These are phyloP conservation scores for Drosophila pullipes DNA, from an alignment of 2,888 invertebrate genomes.

Conservation along the genomic window DNA sequence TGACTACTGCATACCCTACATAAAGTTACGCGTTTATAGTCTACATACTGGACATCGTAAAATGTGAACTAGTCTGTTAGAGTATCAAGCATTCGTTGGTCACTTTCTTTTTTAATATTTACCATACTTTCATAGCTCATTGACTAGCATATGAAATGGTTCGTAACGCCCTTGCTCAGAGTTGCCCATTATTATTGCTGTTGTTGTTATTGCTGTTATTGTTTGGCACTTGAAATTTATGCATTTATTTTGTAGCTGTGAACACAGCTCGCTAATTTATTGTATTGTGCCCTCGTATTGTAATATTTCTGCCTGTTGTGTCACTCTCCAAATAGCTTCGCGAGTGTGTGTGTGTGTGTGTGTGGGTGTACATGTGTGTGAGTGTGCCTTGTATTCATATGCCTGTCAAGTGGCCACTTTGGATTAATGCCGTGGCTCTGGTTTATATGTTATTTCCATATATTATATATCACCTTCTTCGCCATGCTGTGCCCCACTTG, in stretches of 20 bases:
- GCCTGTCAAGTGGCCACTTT: slow-evolving; percentile 64
- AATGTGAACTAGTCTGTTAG: background rate
- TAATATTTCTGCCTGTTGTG: slow-evolving; percentile 62
- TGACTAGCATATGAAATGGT: slow-evolving; percentile 68
- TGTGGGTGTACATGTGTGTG: slow-evolving; percentile 1
- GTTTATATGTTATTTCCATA: slow-evolving; percentile 27
- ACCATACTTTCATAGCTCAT: slow-evolving; percentile 77
- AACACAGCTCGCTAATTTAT: slow-evolving; percentile 67
- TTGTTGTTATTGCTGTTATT: slow-evolving; percentile 31
- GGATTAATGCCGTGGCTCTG: slow-evolving; percentile 37
- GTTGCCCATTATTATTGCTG: slow-evolving; percentile 9
- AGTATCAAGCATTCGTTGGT: background rate
- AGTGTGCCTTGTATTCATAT: slow-evolving; percentile 46
- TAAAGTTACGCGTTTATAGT: background rate
- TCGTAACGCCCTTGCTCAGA: slow-evolving; percentile 47
- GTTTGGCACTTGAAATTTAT: slow-evolving; percentile 72
- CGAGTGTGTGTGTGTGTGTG: slow-evolving; percentile 7
- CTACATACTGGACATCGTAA: too few relatives aligned
- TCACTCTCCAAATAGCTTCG: slow-evolving; percentile 35
- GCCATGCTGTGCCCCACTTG: slow-evolving; percentile 12
- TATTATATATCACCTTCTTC: slow-evolving; percentile 3
- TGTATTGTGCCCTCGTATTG: slow-evolving; percentile 67
- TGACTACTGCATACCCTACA: background rate
- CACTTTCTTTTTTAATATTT: slow-evolving; percentile 34
- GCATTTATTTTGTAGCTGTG: slow-evolving; percentile 69